A percentile compares a stretch with the other conserved stretches of the same genome.
Evolutionary conservation across 2,113 vertebrate species (phyloP).

Genomic region (Bos javanicus): DNA sequence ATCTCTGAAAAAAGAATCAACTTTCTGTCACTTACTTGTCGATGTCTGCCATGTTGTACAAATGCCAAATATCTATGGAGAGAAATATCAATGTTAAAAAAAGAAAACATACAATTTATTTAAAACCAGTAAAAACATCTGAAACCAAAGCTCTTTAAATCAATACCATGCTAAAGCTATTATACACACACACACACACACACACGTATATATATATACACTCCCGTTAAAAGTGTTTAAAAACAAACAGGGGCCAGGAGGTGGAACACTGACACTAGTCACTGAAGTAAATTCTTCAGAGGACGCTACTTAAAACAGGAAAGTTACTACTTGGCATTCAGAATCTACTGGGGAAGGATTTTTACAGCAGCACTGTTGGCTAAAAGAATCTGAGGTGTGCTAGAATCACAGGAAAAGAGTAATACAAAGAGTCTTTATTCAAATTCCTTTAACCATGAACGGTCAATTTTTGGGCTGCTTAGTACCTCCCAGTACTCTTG

Average conservation of each 20-base stretch:
- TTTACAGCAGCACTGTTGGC: background rate
- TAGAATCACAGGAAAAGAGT: background rate
- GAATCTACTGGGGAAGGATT: background rate
- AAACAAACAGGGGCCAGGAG: background rate
- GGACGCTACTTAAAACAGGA: background rate
- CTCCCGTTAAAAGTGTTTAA: background rate
- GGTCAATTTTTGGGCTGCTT: background rate
- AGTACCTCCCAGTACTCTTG: background rate
- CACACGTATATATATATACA: background rate
- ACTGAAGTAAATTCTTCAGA: background rate
- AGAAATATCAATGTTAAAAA: constrained; percentile 44
- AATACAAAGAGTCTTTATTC: background rate
- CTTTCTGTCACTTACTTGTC: constrained; percentile 92
- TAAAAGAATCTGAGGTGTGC: background rate
- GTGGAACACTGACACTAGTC: background rate
- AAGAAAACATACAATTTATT: background rate
- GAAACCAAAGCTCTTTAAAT: constrained; percentile 11
- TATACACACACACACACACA: too few relatives aligned
- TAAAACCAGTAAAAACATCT: constrained; percentile 12
- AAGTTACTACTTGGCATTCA: background rate
- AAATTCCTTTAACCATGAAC: background rate
- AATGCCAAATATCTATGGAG: constrained; percentile 63
- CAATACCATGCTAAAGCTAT: background rate
- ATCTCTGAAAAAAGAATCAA: constrained; percentile 21
- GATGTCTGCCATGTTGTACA: constrained; percentile 91